Percentiles rank a stretch among this genome's conserved stretches.
phyloP scores from a whole-genome alignment of 2,888 invertebrate species.

The Drosophila neotestacea region DNA sequence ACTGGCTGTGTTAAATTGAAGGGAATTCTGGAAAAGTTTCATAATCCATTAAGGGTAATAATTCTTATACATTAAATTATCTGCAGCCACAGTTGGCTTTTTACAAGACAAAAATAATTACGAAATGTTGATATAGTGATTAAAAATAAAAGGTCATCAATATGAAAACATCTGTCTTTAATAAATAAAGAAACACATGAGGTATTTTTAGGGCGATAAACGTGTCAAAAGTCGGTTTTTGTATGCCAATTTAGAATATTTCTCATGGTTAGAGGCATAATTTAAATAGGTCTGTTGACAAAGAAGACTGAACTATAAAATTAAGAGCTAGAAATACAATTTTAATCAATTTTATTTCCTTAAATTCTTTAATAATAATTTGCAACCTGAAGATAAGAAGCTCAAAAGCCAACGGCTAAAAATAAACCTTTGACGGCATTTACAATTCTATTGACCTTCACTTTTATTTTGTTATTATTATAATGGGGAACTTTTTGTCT shows the following conservation, averaged over 20 bases:
- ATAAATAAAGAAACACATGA: not conserved
- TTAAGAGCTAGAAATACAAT: not conserved
- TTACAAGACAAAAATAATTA: not conserved
- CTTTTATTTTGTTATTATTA: constrained; percentile 19
- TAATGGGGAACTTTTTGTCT: constrained; percentile 22
- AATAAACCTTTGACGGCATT: constrained; percentile 48
- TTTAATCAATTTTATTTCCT: not conserved
- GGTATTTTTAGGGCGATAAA: not conserved
- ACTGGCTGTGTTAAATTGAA: not conserved
- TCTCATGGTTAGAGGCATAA: not conserved
- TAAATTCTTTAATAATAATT: constrained; percentile 7
- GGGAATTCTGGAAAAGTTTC: no score
- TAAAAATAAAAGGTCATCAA: not conserved
- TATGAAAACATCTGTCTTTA: constrained; percentile 15
- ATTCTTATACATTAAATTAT: not conserved
- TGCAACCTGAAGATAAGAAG: constrained; percentile 18
- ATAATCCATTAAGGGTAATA: no score
- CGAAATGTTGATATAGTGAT: not conserved
- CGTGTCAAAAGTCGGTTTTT: not conserved
- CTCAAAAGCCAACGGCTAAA: constrained; percentile 58
- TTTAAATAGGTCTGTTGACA: no score
- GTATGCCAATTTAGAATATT: not conserved
- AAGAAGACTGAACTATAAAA: not conserved
- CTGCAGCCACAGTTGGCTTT: not conserved
- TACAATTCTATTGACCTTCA: constrained; percentile 69